phyloP scores from a whole-genome alignment of 2,797 vertebrate genomes.

The Chelon auratus region DNA sequence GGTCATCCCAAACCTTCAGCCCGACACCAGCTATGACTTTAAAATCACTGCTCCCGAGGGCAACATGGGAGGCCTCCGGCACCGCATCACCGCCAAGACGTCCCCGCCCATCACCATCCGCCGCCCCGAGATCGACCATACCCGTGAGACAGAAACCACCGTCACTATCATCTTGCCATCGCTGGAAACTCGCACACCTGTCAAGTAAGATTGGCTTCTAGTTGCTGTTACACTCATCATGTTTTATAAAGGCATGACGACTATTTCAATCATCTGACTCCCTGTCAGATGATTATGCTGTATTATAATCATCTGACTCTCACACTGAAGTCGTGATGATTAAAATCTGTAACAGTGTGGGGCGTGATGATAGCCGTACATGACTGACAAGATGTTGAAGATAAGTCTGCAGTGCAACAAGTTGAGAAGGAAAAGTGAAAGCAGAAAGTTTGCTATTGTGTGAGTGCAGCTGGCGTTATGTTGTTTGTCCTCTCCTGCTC shows the following conservation, averaged over 20 bases:
- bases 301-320: constrained; percentile 4
- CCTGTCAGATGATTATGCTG: no score
- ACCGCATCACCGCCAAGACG: constrained; percentile 93
- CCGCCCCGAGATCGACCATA: constrained; percentile 91
- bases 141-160: constrained; percentile 90
- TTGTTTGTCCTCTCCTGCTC: constrained; percentile 52
- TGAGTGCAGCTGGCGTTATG: constrained; percentile 28
- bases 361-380: not conserved
- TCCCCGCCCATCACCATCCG: constrained; percentile 90
- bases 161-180: constrained; percentile 92
- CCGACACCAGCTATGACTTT: constrained; percentile 95
- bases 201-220: constrained; percentile 86
- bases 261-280: constrained; percentile 2
- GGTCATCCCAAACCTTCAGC: constrained; percentile 92
- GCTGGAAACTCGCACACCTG: constrained; percentile 86
- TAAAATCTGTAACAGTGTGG: not conserved
- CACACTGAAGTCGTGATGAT: constrained; percentile 15
- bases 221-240: not conserved
- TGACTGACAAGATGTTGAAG: constrained; percentile 8
- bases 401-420: constrained; percentile 2
- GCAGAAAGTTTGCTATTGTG: constrained; percentile 20
- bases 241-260: not conserved
- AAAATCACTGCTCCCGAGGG: constrained; percentile 93
- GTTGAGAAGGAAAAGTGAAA: not conserved
- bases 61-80: constrained; percentile 95